phyloP scores from a whole-genome alignment of 2,113 vertebrate species.

The Fukomys damarensis region DNA sequence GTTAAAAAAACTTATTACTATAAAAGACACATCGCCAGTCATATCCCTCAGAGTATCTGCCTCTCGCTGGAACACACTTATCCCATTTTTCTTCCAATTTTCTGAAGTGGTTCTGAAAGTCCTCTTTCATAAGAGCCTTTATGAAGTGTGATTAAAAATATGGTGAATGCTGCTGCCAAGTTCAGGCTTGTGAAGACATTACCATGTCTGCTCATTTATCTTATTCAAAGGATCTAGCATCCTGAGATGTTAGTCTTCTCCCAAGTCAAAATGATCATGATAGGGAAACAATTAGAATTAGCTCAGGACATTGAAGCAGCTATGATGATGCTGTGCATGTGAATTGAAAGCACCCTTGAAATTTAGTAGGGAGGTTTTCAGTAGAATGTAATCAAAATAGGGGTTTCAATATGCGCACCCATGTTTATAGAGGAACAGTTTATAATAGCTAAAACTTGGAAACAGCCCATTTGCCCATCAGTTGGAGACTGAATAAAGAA shows the following conservation, averaged over 20 bases:
- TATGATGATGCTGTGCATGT: background rate
- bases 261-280: background rate
- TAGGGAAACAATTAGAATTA: too few relatives aligned
- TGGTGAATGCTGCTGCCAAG: background rate
- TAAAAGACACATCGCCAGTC: background rate
- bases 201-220: rapidly evolving
- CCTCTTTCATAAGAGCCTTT: background rate
- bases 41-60: background rate
- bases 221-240: background rate
- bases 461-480: too few relatives aligned
- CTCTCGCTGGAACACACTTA: background rate
- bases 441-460: too few relatives aligned
- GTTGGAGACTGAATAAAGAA: too few relatives aligned
- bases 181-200: background rate
- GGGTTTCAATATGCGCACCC: too few relatives aligned
- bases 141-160: background rate
- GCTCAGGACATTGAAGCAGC: background rate
- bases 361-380: background rate
- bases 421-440: too few relatives aligned
- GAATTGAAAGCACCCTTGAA: background rate
- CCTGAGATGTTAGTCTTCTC: background rate
- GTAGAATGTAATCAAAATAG: background rate
- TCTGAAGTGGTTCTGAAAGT: background rate
- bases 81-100: background rate
- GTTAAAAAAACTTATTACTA: background rate